Evolutionary conservation across 2,113 vertebrate species (phyloP), one percentile per base, ranked within the genome.

Genomic region (Emydocephalus ijimae): DNA sequence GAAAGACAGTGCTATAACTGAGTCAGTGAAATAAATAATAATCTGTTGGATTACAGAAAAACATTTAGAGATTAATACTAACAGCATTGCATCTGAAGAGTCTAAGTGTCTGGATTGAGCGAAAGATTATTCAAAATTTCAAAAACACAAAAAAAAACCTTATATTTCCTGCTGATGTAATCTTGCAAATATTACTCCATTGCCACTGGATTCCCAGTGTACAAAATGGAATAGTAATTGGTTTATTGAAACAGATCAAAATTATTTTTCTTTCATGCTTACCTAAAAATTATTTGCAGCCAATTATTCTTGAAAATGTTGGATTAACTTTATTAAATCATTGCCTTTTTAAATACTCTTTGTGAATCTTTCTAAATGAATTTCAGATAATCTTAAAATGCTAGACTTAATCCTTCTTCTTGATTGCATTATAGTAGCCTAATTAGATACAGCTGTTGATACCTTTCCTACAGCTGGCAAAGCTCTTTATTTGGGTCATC

Each of bases 301-400:
- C 94, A 96, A 96, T 95, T 96, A 96, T 95, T 96, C 0, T 81
- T 92, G 90, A 90, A 95, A 94, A 95, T 91, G 95, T 94, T 92
- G 87, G 93, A 95, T 95, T 96, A 93, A 92, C 92, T 95, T 97
- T 95, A 97, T 96, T 95, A 97, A 96, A 90, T 15, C 21, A 95
- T 64, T 95, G 85, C 50, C 96, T 95, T 95, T 48, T 81, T 87
- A 93, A 97, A 94, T 94, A 95, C 91, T 89, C 87, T 95, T 95
- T 94, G 88, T 94, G 95, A 94, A 87, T 92, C 61, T 91, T 91
- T 91, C 93, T 94, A 95, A 96, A 92, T 87, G 91, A 85, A 91
- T 87, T 93, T 89, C 48, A 93, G 95, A 96, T 95, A 96, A 96
- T 96, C 95, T 94, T 85, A 21, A 93, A 93, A 93, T 93, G 95